Conservation (phyloP, 2,888 invertebrate species). For the Eristalis tenax region DNA sequence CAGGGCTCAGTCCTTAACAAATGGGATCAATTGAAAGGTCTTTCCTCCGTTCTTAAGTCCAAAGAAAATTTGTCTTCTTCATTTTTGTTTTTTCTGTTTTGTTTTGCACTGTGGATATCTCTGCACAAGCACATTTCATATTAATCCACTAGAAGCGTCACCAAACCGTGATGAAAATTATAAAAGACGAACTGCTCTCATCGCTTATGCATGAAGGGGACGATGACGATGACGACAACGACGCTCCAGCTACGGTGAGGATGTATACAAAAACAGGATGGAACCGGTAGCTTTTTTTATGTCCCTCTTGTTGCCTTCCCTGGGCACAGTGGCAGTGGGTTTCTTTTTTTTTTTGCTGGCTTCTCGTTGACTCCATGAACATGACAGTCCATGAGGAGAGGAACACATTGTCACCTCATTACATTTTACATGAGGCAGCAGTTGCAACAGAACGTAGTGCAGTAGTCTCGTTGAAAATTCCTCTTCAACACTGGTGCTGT, state of each 20-base stretch:
- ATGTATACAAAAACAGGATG: slow-evolving; percentile 23
- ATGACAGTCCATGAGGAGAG: slow-evolving; percentile 22
- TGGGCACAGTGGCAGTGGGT: not conserved
- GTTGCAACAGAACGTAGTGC: not conserved
- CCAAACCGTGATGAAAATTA: slow-evolving; percentile 43
- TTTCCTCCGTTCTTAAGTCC: not conserved
- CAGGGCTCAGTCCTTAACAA: not conserved
- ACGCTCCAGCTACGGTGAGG: not conserved
- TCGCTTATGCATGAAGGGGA: slow-evolving; percentile 31
- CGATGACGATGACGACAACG: not conserved
- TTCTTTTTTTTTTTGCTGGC: not conserved
- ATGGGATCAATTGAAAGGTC: slow-evolving; percentile 32
- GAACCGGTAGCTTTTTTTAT: not conserved
- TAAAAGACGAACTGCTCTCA: slow-evolving; percentile 36
- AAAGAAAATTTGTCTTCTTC: not conserved
- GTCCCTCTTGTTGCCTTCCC: not conserved
- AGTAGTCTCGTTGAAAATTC: slow-evolving; percentile 31
- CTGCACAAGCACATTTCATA: slow-evolving; percentile 3
- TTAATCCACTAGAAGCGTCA: slow-evolving; percentile 31
- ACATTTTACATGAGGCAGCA: slow-evolving; percentile 61
- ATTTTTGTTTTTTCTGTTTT: not conserved
- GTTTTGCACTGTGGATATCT: not conserved
- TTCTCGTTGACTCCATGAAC: slow-evolving; percentile 31
- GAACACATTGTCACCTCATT: slow-evolving; percentile 64
- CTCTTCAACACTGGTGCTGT: slow-evolving; percentile 6